phyloP scores from a whole-genome alignment of 2,113 vertebrate species.

The Chrysochloris asiatica region DNA sequence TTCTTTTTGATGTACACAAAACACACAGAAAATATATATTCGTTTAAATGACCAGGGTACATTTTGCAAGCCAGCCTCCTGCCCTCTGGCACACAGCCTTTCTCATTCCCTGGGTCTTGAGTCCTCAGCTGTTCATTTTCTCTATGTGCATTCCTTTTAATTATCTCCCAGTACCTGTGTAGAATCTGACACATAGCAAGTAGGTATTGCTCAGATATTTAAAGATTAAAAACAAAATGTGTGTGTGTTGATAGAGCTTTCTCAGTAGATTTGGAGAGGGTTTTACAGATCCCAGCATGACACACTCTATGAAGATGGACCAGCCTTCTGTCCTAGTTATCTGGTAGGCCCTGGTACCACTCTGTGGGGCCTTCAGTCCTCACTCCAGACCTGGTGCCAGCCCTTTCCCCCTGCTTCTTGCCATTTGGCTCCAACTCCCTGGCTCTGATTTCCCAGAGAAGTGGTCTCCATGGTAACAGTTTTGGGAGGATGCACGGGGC shows the following conservation, averaged over 20 bases:
- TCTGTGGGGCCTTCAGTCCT: not conserved
- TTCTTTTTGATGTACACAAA: too few species aligned
- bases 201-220: not conserved
- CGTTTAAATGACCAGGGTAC: too few species aligned
- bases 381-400: not conserved
- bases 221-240: not conserved
- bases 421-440: not conserved
- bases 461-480: slow-evolving; percentile 68
- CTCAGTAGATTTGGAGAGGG: not conserved
- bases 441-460: slow-evolving; percentile 13
- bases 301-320: not conserved
- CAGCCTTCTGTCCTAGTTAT: slow-evolving; percentile 47
- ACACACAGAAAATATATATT: too few species aligned
- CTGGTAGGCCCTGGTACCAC: slow-evolving; percentile 12
- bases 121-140: too few species aligned
- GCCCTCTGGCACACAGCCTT: too few species aligned
- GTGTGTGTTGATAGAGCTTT: not conserved
- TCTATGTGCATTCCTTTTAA: rapidly evolving
- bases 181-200: not conserved
- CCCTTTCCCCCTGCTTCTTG: slow-evolving; percentile 1
- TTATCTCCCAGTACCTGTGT: not conserved
- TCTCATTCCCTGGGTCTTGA: too few species aligned
- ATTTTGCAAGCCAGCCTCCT: too few species aligned
- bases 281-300: not conserved
- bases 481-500: not conserved